Evolutionary conservation across 92 coral and sea anemone genomes (phyloP).

Genomic region (Desmophyllum pertusum): DNA sequence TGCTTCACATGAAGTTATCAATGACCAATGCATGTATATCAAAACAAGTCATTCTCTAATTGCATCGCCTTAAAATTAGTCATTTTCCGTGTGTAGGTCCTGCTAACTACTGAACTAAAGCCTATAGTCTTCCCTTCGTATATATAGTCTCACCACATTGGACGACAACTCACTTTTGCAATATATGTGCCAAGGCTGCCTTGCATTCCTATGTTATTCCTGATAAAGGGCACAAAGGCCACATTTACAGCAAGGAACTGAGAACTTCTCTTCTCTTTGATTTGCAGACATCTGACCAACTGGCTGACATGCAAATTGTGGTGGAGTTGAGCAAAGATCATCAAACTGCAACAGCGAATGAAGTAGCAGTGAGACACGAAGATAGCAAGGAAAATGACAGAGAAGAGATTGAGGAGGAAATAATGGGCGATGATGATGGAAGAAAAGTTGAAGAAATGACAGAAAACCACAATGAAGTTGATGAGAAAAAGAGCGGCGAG

Average conservation of each 20-base stretch:
- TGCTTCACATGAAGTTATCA: not conserved
- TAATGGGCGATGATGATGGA: not conserved
- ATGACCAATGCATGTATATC: not conserved
- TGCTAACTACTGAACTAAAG: not conserved
- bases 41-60: no score
- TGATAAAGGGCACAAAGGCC: not conserved
- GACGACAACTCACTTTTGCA: no score
- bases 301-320: constrained; percentile 22
- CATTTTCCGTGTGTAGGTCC: not conserved
- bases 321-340: constrained; percentile 31
- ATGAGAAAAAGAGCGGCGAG: not conserved
- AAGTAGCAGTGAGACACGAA: not conserved
- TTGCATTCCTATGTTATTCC: not conserved
- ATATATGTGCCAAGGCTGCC: not conserved
- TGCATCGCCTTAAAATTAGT: no score
- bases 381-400: not conserved
- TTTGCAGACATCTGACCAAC: constrained; percentile 26
- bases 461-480: not conserved
- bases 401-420: not conserved
- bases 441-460: not conserved
- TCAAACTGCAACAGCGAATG: constrained; percentile 6
- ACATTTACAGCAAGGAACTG: not conserved
- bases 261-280: not conserved
- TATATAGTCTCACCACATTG: no score
- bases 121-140: no score